phyloP scores from a whole-genome alignment of 1,140 invertebrate species.

The Acromyrmex charruanus region DNA sequence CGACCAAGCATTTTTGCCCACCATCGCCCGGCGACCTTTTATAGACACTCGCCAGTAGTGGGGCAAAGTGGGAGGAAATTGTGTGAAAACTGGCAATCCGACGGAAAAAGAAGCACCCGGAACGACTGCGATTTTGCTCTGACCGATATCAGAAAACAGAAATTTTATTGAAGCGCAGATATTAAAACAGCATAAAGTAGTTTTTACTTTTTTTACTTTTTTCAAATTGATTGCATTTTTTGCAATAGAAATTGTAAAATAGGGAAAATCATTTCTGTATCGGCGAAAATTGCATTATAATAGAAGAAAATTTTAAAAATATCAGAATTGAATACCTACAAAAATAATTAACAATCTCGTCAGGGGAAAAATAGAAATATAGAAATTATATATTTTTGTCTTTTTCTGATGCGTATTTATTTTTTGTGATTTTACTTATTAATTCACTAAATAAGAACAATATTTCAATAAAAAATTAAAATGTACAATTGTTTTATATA shows the following conservation, averaged over 20 bases:
- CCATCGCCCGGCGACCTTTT: constrained; percentile 80
- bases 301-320: background rate
- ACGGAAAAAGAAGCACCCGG: constrained; percentile 35
- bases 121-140: constrained; percentile 2
- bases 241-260: background rate
- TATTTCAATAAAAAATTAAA: background rate
- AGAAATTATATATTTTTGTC: background rate
- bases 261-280: background rate
- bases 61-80: constrained; percentile 78
- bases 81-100: constrained; percentile 77
- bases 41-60: constrained; percentile 81
- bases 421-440: background rate
- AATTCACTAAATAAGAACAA: background rate
- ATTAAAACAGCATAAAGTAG: background rate
- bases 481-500: background rate
- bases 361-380: background rate
- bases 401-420: background rate
- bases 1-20: constrained; percentile 77
- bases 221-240: background rate
- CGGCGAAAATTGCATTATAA: background rate
- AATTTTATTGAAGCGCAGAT: constrained; percentile 4
- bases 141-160: constrained; percentile 2
- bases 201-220: background rate
- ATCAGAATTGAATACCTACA: background rate
- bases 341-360: constrained; percentile 1